A percentile compares a stretch with the other conserved stretches of the same genome.
These are phyloP conservation scores for Geotrupes spiniger DNA, from an alignment of 2,888 invertebrate species.

Conservation along the genomic window DNA sequence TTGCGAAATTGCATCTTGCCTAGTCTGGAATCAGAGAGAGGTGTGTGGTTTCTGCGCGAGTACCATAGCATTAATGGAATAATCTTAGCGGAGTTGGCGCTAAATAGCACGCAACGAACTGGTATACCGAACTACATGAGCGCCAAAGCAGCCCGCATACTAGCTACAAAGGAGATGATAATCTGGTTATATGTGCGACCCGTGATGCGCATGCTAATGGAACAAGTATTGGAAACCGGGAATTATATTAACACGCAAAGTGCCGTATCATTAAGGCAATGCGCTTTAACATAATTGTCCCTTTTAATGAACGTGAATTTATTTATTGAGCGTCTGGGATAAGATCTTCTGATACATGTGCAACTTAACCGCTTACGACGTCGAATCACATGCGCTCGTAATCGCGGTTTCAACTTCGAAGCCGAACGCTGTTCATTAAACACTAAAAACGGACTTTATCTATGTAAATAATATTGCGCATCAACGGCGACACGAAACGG, in stretches of 20 bases:
- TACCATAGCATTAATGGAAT: conserved; percentile 5
- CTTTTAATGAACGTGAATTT: conserved; percentile 19
- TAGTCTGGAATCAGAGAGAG: conserved; percentile 2
- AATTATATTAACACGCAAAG: conserved; percentile 47
- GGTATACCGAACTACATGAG: not conserved
- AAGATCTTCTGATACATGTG: too few relatives aligned
- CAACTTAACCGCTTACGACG: too few relatives aligned
- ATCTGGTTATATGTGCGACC: conserved; percentile 10
- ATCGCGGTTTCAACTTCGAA: too few relatives aligned
- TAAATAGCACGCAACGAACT: conserved; percentile 3
- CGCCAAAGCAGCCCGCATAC: conserved; percentile 3
- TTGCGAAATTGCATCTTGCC: conserved; percentile 3
- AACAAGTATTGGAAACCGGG: conserved; percentile 43
- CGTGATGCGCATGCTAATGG: conserved; percentile 39
- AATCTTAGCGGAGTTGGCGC: conserved; percentile 1
- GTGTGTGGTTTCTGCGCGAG: conserved; percentile 7
- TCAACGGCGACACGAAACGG: too few relatives aligned
- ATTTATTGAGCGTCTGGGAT: too few relatives aligned
- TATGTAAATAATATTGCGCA: too few relatives aligned
- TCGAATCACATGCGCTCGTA: too few relatives aligned
- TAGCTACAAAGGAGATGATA: conserved; percentile 8
- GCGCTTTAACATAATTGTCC: conserved; percentile 28
- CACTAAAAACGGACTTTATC: too few relatives aligned
- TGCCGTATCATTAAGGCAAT: conserved; percentile 43
- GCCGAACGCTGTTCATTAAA: too few relatives aligned